Base-by-base conservation (phyloP, 2,113 vertebrate species). In the Acinonyx jubatus region DNA sequence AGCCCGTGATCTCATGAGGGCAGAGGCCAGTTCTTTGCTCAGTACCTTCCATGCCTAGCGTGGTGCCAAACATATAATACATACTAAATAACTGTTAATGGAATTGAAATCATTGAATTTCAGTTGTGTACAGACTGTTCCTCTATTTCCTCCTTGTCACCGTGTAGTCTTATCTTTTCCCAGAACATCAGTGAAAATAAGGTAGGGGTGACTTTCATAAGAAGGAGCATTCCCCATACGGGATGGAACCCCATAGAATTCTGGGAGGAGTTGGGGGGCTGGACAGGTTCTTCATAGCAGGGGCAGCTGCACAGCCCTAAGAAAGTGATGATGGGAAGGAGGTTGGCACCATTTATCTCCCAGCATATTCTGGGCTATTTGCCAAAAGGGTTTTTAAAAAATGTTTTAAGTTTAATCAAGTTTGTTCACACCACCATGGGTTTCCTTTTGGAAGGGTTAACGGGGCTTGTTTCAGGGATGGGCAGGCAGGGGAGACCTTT, bases 141-240 rank as follows among this genome's bases (percentile, higher is more conserved):
- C n/a, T 23, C 36, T 6, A 0, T 27, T 45, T 50, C 10, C 9
- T 65, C 38, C 3, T 31, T 48, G 7, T 66, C 5, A 15, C 11
- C 36, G 38, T 45, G 86, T 23, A 13, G 36, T 15, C 80, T 57
- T 74, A 19, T 78, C 81, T 84, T 33, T 91, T 63, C n/a, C 65
- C 36, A 50, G 33, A 68, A 23, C 6, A 2, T 50, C 61, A 25
- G 52, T 71, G 68, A 73, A 48, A 41, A 50, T 21, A 41, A 11
- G n/a, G 21, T 45, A 25, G 68, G 50, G 21, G 25, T 1, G 1
- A 12, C 66, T 36, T 36, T 57, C 18, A 0, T 36, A 78, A 55
- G 73, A 89, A 33, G 50, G 73, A 23, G 11, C 41, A 16, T 69
- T 82, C 23, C 48, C 29, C 25, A 12, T 7, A 55, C 23, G 65